These are phyloP conservation scores for Eupithecia inturbata DNA, from an alignment of 2,888 invertebrate genomes.

Conservation along the genomic window DNA sequence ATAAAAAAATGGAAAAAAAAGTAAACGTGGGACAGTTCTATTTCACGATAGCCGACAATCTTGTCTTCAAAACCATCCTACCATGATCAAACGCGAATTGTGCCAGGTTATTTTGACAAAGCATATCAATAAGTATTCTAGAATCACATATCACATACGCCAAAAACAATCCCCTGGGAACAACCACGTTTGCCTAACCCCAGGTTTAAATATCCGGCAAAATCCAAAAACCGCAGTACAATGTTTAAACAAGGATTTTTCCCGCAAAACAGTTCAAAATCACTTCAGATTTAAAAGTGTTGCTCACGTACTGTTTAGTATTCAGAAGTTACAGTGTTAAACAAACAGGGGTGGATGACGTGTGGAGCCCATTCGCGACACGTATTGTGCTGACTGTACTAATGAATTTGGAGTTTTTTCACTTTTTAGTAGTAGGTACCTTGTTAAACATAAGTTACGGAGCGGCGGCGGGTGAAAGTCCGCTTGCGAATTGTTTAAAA, in stretches of 20 bases:
- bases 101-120: too few species aligned
- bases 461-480: too few species aligned
- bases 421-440: not conserved
- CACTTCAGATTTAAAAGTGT: conserved; percentile 30
- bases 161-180: not conserved
- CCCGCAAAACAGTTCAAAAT: conserved; percentile 28
- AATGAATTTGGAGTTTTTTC: conserved; percentile 35
- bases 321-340: conserved; percentile 32
- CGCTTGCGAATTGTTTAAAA: too few species aligned
- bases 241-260: conserved; percentile 11
- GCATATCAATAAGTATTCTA: too few species aligned
- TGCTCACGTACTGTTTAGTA: conserved; percentile 39
- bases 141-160: not conserved
- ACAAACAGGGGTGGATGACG: conserved; percentile 41
- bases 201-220: conserved; percentile 11
- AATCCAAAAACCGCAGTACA: not conserved
- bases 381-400: conserved; percentile 26
- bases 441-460: not conserved
- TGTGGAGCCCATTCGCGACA: conserved; percentile 38
- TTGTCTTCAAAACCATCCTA: not conserved
- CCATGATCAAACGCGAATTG: not conserved
- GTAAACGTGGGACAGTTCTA: too few species aligned
- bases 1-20: too few species aligned
- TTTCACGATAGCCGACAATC: too few species aligned
- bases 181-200: not conserved